These are phyloP conservation scores for Desmodus rotundus DNA, from an alignment of 2,113 vertebrate species.

Conservation along the genomic window DNA sequence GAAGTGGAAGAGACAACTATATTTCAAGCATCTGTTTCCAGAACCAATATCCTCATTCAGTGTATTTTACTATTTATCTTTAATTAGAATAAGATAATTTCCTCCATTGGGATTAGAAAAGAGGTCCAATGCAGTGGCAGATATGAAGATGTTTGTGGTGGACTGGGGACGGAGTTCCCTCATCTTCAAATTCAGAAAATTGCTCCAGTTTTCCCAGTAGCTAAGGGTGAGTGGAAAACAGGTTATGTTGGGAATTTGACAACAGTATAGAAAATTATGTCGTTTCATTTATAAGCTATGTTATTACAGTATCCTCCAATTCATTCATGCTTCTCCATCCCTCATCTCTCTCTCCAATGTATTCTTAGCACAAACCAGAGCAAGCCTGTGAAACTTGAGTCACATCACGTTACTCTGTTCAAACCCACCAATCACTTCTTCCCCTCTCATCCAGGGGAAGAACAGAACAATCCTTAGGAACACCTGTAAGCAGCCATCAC, in stretches of 20 bases:
- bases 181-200: not conserved
- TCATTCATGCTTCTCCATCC: not conserved
- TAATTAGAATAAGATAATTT: not conserved
- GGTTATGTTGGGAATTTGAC: not conserved
- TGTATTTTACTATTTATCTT: not conserved
- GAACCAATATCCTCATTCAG: not conserved
- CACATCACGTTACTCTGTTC: not conserved
- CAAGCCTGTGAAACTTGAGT: not conserved
- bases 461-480: not conserved
- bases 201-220: not conserved
- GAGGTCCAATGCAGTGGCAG: not conserved
- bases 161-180: not conserved
- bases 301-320: not conserved
- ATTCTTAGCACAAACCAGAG: not conserved
- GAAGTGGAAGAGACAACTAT: not conserved
- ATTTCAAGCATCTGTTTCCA: not conserved
- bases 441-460: not conserved
- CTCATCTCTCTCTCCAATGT: not conserved
- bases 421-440: not conserved
- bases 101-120: not conserved
- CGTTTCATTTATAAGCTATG: not conserved
- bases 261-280: not conserved
- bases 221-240: not conserved
- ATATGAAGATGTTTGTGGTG: not conserved
- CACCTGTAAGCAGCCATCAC: not conserved